Percentiles rank a stretch among this genome's conserved stretches.
Evolutionary conservation across 1,140 invertebrate species (phyloP).

Genomic region (Bombus breviceps): DNA sequence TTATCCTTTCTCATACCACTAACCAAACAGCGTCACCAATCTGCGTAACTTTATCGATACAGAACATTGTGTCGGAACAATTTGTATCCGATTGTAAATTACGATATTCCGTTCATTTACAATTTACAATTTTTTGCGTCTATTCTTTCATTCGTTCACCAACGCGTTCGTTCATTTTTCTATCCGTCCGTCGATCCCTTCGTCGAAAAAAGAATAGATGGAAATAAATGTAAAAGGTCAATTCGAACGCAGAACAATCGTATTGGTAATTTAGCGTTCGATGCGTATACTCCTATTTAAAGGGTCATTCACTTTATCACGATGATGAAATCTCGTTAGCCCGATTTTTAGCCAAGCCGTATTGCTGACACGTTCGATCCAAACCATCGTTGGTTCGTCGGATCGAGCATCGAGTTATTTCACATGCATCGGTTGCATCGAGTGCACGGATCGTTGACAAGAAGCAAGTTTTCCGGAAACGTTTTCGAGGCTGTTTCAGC

Average conservation of each 20-base stretch:
- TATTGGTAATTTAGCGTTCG: neutral
- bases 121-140: too few species aligned
- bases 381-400: neutral
- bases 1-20: too few species aligned
- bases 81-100: too few species aligned
- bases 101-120: too few species aligned
- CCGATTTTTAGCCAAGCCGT: neutral
- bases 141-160: too few species aligned
- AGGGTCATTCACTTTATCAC: slow-evolving; percentile 33
- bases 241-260: neutral
- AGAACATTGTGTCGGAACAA: too few species aligned
- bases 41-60: too few species aligned
- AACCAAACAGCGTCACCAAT: too few species aligned
- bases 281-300: too few species aligned
- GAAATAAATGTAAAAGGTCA: neutral
- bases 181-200: too few species aligned
- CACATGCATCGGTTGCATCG: neutral
- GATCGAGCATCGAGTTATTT: slow-evolving; percentile 33
- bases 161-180: too few species aligned
- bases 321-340: slow-evolving; percentile 37
- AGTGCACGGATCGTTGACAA: slow-evolving; percentile 33
- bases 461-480: neutral
- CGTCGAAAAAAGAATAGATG: neutral
- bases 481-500: neutral
- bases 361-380: slow-evolving; percentile 43